A percentile compares a stretch with the other conserved stretches of the same genome.
These are phyloP conservation scores for Anagyrus pseudococci DNA, from an alignment of 2,888 invertebrate genomes.

Conservation along the genomic window DNA sequence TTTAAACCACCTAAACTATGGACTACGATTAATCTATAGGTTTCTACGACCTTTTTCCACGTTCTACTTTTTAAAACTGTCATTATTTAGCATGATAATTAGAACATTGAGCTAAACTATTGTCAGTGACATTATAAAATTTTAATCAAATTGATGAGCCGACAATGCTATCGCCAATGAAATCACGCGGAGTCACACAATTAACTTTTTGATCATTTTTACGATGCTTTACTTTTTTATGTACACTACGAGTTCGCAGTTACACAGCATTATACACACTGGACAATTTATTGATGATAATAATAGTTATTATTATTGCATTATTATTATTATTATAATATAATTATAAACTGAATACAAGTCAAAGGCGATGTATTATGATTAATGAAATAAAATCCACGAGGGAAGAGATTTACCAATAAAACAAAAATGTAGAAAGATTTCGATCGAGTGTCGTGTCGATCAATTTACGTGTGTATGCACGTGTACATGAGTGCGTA, in stretches of 20 bases:
- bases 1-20: slow-evolving; percentile 9
- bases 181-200: slow-evolving; percentile 17
- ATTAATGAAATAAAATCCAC: slow-evolving; percentile 33
- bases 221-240: slow-evolving; percentile 50
- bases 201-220: slow-evolving; percentile 47
- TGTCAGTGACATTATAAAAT: not conserved
- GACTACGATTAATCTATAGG: slow-evolving; percentile 6
- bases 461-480: slow-evolving; percentile 31
- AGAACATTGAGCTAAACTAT: not conserved
- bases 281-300: slow-evolving; percentile 47
- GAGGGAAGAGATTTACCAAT: slow-evolving; percentile 35
- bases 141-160: slow-evolving; percentile 17
- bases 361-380: slow-evolving; percentile 44
- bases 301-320: slow-evolving; percentile 45
- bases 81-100: slow-evolving; percentile 5
- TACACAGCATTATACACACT: slow-evolving; percentile 48
- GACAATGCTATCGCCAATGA: slow-evolving; percentile 14
- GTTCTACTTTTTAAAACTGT: slow-evolving; percentile 8
- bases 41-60: slow-evolving; percentile 7
- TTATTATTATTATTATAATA: slow-evolving; percentile 44
- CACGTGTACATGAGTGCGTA: slow-evolving; percentile 24
- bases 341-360: slow-evolving; percentile 41
- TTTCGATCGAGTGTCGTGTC: slow-evolving; percentile 33
- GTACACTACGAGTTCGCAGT: slow-evolving; percentile 47
- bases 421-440: slow-evolving; percentile 18